Base-by-base conservation (phyloP, 2,888 invertebrate species). In the Ypsolopha scabrella region DNA sequence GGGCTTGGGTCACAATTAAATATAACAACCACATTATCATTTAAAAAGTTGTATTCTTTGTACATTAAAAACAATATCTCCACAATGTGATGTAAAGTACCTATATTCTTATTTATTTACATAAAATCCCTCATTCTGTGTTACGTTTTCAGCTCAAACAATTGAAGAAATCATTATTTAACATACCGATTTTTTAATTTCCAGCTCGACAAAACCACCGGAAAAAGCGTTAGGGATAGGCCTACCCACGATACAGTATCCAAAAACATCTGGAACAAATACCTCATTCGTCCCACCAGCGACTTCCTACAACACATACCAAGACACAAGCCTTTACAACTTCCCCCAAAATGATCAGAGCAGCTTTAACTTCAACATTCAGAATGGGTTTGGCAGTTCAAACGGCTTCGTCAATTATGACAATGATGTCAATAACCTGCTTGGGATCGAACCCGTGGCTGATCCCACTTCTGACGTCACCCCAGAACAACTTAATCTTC, bases 401-500 rank as follows among this genome's bases (percentile, higher is more conserved):
- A 80, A 80, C 56, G 72, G 75, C 33, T 80, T 70, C 59, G 73
- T 74, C 61, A 78, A 75, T 52, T 61, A 66, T 4, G 80, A 83
- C 43, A 80, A 70, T 44, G 81, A 85, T 50, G 70, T 77, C 1
- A 72, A 61, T 52, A 55, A 69, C 1, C 60, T 80, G 34, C 62
- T 81, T 0, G 75, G 73, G 7, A 62, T 81, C 2, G 82, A 82
- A n/a, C 58, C 75, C 1, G 63, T 80, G 4, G 57, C 68, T 0
- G 81, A 80, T 10, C 54, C 70, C 0, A 61, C 64, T 1, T 66
- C 73, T 7, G 76, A 78, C 0, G 82, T 82, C 0, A 75, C 82
- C 0, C 81, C 80, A 2, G 87, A 83, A 63, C 86, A 87, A 57
- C 61, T 87, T 0, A 87, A 87, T 57, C 59, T 87, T 45, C 67